A percentile compares a stretch with the other conserved stretches of the same genome.
Evolutionary conservation across 1,140 invertebrate genomes (phyloP).

Genomic region (Caerostris darwini): DNA sequence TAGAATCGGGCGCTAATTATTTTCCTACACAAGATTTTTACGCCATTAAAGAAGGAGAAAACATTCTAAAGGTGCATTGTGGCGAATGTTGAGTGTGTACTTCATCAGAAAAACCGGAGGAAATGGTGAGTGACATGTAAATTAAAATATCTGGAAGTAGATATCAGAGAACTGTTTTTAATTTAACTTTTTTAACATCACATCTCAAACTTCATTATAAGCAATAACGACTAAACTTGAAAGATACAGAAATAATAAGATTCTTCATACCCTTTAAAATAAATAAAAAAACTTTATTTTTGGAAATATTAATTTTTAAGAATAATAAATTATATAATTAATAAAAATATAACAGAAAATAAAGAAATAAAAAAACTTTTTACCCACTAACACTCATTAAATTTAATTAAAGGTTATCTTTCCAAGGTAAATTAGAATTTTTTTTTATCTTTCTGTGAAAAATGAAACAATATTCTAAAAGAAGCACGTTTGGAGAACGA

Average conservation of each 20-base stretch:
- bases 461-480: not conserved
- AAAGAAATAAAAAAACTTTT: no score
- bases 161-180: not conserved
- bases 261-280: no score
- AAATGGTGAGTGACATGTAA: not conserved
- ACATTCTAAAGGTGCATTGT: conserved; percentile 3
- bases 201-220: no score
- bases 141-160: conserved; percentile 2
- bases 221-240: not conserved
- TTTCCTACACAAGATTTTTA: not conserved
- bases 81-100: not conserved
- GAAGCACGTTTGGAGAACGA: not conserved
- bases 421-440: not conserved
- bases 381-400: conserved; percentile 30
- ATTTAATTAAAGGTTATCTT: conserved; percentile 53
- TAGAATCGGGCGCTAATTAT: no score
- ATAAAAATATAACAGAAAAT: no score
- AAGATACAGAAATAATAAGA: not conserved
- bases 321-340: no score
- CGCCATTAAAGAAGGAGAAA: not conserved
- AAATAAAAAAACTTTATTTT: no score
- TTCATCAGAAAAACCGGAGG: not conserved
- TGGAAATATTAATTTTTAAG: no score
- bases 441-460: not conserved
- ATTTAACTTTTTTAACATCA: not conserved